Evolutionary conservation across 35 echinoderm and acorn worm species (phyloP), one percentile per base, ranked within the genome.

Genomic region (Stichopus chloronotus): DNA sequence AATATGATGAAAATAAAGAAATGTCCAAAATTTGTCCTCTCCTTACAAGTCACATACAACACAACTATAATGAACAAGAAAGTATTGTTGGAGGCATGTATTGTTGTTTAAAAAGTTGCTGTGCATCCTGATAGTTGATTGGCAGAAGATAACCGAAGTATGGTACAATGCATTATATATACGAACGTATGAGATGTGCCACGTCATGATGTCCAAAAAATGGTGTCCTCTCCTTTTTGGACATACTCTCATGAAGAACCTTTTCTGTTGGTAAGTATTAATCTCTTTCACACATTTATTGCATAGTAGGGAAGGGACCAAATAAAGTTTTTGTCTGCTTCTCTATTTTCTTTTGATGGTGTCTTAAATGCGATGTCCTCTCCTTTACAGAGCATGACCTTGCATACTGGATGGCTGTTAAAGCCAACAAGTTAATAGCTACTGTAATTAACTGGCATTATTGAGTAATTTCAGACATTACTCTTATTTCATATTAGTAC

Each of bases 1-100:
- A n/a, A n/a, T n/a, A n/a, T n/a, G n/a, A 80, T 80, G 63, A 68
- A 68, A 68, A 68, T 68, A 68, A 68, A 9, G 63, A 68, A 68
- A 68, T 68, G 63, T 68, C 63, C 63, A 68, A 68, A 68, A 68
- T 68, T 68, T 68, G 63, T 68, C 63, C 63, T 68, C 17, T 68
- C 63, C 8, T 80, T 68, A 68, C 63, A 68, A 68, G 17, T 68
- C 17, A 68, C 63, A 68, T 17, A 68, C 63, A 68, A 68, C 63
- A 9, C 17, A 8, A 68, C 63, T 68, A 17, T 68, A 68, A 68
- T 68, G 63, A 68, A 17, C 63, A 68, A 68, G 63, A n/a, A n/a
- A n/a, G n/a, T n/a, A n/a, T n/a, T n/a, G n/a, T n/a, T n/a, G n/a
- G n/a, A n/a, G n/a, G n/a, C 17, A 68, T 68, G 63, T 68, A 68